Evolutionary conservation across 2,888 invertebrate genomes (phyloP).

Genomic region (Noctua fimbriata): DNA sequence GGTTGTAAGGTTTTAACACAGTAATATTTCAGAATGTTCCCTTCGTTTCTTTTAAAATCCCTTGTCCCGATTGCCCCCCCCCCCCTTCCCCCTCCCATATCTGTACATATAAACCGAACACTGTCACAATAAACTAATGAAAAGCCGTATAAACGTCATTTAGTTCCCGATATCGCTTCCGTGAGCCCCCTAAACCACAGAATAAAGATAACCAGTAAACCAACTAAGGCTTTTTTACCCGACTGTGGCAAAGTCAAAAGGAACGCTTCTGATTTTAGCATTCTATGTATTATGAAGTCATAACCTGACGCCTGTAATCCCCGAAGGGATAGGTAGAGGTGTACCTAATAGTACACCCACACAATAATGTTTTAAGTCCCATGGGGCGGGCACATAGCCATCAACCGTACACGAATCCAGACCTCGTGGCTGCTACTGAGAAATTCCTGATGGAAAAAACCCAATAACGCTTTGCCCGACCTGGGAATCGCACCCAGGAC

Average conservation of each 20-base stretch:
- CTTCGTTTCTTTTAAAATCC: background rate
- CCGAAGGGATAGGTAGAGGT: background rate
- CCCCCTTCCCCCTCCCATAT: slow-evolving; percentile 1
- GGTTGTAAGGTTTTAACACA: background rate
- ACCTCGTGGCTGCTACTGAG: background rate
- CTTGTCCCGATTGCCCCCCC: background rate
- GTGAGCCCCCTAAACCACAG: slow-evolving; percentile 9
- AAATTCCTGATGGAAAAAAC: background rate
- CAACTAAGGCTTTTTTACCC: background rate
- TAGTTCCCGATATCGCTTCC: slow-evolving; percentile 17
- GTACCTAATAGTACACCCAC: background rate
- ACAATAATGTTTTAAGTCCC: background rate
- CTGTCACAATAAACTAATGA: slow-evolving; percentile 45
- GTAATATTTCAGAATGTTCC: background rate
- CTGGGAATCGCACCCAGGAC: too few species aligned
- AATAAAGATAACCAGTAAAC: background rate
- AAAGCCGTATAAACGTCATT: slow-evolving; percentile 40
- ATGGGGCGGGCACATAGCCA: background rate
- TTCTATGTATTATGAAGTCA: background rate
- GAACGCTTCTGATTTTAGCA: background rate
- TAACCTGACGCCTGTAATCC: too few species aligned
- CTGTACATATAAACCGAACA: slow-evolving; percentile 32
- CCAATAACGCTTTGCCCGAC: background rate
- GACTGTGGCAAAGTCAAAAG: background rate
- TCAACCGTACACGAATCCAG: background rate